Evolutionary conservation across 2,113 vertebrate species (phyloP).

Genomic region (Pseudorasbora parva): DNA sequence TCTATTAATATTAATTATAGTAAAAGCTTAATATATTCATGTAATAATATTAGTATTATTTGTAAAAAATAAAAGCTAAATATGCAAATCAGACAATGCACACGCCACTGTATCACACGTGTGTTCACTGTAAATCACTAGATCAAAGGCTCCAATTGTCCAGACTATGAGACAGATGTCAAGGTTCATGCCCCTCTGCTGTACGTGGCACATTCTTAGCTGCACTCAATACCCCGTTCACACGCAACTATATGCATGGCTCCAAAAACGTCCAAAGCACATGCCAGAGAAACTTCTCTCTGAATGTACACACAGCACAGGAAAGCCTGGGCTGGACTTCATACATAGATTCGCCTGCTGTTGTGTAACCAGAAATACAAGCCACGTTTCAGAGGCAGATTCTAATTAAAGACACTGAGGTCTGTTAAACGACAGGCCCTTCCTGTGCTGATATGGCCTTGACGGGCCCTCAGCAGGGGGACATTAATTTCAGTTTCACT

Average conservation of each 20-base stretch:
- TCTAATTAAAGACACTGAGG: conserved; percentile 63
- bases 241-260: not conserved
- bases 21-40: too few relatives aligned
- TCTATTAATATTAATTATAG: too few relatives aligned
- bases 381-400: conserved; percentile 45
- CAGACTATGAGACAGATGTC: not conserved
- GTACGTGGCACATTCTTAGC: conserved; percentile 1
- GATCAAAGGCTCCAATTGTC: not conserved
- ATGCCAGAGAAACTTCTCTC: conserved; percentile 1
- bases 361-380: conserved; percentile 2
- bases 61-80: too few relatives aligned
- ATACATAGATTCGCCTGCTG: not conserved
- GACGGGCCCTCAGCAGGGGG: conserved; percentile 30
- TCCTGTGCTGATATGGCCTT: conserved; percentile 30
- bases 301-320: conserved; percentile 5
- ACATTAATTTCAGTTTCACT: conserved; percentile 17
- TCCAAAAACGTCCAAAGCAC: not conserved
- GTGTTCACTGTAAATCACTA: not conserved
- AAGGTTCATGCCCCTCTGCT: not conserved
- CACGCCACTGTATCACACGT: too few relatives aligned
- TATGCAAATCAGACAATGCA: not conserved
- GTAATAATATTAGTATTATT: too few relatives aligned
- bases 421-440: conserved; percentile 38
- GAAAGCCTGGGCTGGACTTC: not conserved
- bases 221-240: not conserved